Evolutionary conservation across 2,113 vertebrate genomes (phyloP).

Genomic region (Egretta garzetta): DNA sequence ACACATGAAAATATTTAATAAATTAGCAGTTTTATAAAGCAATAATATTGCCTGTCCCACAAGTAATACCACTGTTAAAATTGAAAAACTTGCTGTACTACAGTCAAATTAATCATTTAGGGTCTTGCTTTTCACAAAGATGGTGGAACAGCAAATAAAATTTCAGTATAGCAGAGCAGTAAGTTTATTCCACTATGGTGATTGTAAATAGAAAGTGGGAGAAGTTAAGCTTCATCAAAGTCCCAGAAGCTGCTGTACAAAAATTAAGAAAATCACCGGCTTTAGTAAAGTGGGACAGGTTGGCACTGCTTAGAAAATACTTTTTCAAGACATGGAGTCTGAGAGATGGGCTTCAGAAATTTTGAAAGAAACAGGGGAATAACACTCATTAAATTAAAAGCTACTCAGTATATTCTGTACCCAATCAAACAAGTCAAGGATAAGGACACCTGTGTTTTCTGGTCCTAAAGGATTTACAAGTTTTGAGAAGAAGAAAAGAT

Average conservation of each 20-base stretch:
- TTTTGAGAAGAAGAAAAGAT: neutral
- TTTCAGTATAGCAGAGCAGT: neutral
- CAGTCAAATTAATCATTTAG: neutral
- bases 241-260: neutral
- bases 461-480: neutral
- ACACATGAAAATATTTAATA: neutral
- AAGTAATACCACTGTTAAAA: neutral
- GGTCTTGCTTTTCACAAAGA: neutral
- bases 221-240: neutral
- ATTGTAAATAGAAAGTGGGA: neutral
- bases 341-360: neutral
- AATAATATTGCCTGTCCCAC: neutral
- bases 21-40: neutral
- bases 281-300: neutral
- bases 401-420: neutral
- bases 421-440: neutral
- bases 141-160: neutral
- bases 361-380: neutral
- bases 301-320: neutral
- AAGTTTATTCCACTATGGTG: neutral
- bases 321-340: neutral
- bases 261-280: neutral
- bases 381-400: neutral
- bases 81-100: neutral
- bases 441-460: neutral